A percentile compares a stretch with the other conserved stretches of the same genome.
phyloP scores from a whole-genome alignment of 1,140 invertebrate species.

The Protaetia brevitarsis region DNA sequence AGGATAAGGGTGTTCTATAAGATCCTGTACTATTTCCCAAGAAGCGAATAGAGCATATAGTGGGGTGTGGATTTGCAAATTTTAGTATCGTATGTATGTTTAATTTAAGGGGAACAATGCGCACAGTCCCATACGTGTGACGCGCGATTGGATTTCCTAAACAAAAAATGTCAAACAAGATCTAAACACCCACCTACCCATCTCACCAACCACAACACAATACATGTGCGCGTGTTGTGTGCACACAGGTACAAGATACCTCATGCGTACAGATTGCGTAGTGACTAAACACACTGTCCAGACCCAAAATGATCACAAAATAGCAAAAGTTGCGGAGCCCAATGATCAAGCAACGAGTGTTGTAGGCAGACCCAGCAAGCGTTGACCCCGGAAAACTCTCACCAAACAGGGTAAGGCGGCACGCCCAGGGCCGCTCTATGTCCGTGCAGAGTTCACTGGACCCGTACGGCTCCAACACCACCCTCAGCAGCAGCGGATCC shows the following conservation, averaged over 20 bases:
- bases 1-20: too few species aligned
- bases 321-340: slow-evolving; percentile 15
- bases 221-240: slow-evolving; percentile 12
- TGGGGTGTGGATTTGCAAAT: too few species aligned
- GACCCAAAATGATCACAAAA: slow-evolving; percentile 16
- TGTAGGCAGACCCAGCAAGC: slow-evolving; percentile 93
- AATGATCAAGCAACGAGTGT: slow-evolving; percentile 52
- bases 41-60: too few species aligned
- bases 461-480: slow-evolving; percentile 84
- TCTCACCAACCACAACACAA: slow-evolving; percentile 7
- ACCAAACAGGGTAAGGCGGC: slow-evolving; percentile 73
- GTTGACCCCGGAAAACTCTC: slow-evolving; percentile 87
- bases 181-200: too few species aligned
- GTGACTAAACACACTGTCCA: slow-evolving; percentile 11
- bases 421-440: slow-evolving; percentile 76
- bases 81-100: too few species aligned
- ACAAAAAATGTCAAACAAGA: neutral
- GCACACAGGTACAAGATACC: slow-evolving; percentile 23
- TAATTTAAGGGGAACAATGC: neutral
- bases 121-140: neutral
- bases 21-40: too few species aligned
- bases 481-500: slow-evolving; percentile 77
- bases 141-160: neutral
- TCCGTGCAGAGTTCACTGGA: slow-evolving; percentile 88
- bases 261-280: slow-evolving; percentile 14